Conservation (phyloP, 2,888 invertebrate genomes). For the Notodromas monacha region DNA sequence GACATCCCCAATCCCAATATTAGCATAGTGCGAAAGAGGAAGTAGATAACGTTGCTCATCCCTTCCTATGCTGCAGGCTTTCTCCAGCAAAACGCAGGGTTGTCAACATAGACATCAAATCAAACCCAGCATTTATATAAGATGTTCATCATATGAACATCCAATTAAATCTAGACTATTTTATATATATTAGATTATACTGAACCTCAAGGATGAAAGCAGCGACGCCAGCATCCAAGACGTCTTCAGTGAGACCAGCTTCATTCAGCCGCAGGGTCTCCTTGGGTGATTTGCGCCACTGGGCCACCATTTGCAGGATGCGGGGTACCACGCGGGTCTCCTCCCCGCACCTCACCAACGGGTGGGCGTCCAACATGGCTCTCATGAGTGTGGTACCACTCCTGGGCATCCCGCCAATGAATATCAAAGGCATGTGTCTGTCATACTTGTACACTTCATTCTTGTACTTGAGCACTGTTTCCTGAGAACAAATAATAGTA, state of each 20-base stretch:
- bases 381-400: conserved; percentile 90
- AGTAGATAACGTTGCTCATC: too few relatives aligned
- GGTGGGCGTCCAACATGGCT: conserved; percentile 92
- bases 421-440: conserved; percentile 39
- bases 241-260: conserved; percentile 51
- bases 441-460: not conserved
- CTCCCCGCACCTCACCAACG: conserved; percentile 80
- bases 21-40: too few relatives aligned
- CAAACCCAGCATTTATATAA: too few relatives aligned
- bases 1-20: too few relatives aligned
- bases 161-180: too few relatives aligned
- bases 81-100: too few relatives aligned
- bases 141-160: too few relatives aligned
- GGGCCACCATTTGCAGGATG: conserved; percentile 68
- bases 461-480: not conserved
- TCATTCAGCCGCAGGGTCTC: conserved; percentile 67
- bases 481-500: too few relatives aligned
- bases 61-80: too few relatives aligned
- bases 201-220: conserved; percentile 84
- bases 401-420: conserved; percentile 87
- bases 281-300: conserved; percentile 78
- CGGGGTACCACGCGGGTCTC: conserved; percentile 88
- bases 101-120: too few relatives aligned
- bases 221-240: conserved; percentile 76
- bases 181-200: too few relatives aligned